Evolutionary conservation across 2,797 vertebrate species (phyloP).

Genomic region (Clarias fuscus): DNA sequence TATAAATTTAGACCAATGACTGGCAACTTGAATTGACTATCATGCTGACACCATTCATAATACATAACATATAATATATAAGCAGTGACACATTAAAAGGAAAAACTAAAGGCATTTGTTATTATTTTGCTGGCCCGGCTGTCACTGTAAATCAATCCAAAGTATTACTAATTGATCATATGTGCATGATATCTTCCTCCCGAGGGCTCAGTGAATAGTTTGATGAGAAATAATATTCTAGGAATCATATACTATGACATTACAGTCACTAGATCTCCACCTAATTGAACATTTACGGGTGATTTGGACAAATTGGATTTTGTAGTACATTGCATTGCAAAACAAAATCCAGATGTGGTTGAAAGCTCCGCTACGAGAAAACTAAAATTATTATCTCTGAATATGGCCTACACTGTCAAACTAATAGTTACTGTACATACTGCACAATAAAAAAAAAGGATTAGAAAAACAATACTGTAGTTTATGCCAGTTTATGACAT

Average conservation of each 20-base stretch:
- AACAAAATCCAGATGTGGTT: not conserved
- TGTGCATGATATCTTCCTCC: not conserved
- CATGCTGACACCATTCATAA: not conserved
- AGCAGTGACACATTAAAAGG: not conserved
- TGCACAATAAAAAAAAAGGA: not conserved
- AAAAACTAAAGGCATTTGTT: not conserved
- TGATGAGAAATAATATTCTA: not conserved
- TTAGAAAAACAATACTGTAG: not conserved
- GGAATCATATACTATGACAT: not conserved
- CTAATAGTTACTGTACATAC: not conserved
- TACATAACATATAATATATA: too few species aligned
- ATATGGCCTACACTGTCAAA: conserved; percentile 11
- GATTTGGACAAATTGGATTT: not conserved
- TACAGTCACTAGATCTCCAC: not conserved
- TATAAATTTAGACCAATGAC: not conserved
- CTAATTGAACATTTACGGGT: not conserved
- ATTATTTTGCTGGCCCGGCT: not conserved
- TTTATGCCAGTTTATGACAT: not conserved
- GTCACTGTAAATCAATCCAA: not conserved
- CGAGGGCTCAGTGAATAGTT: not conserved
- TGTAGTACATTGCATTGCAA: not conserved
- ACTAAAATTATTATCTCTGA: not conserved
- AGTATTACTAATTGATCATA: not conserved
- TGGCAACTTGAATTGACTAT: not conserved
- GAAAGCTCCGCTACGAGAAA: not conserved